These are phyloP conservation scores for Zoanthus solanderi DNA, from an alignment of 92 coral and sea anemone genomes.

Conservation along the genomic window DNA sequence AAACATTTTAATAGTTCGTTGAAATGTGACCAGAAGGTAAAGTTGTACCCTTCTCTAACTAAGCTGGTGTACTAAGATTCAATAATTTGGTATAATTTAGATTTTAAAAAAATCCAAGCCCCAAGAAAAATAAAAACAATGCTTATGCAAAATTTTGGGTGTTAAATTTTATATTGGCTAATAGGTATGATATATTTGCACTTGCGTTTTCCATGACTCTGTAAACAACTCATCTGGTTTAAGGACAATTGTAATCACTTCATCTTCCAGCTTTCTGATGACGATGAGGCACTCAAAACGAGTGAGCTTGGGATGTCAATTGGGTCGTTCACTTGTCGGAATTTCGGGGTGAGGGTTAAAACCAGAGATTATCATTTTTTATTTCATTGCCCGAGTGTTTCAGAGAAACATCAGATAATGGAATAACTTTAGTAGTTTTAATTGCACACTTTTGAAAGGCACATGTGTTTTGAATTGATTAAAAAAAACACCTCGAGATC, in stretches of 20 bases:
- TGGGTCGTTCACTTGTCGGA: constrained; percentile 65
- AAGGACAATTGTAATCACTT: constrained; percentile 41
- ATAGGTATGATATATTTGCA: constrained; percentile 33
- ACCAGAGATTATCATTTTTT: constrained; percentile 68
- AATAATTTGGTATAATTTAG: too few species aligned
- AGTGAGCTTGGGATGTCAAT: constrained; percentile 65
- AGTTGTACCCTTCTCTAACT: not conserved
- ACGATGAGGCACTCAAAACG: constrained; percentile 1
- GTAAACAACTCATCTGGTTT: constrained; percentile 34
- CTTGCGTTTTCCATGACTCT: constrained; percentile 4
- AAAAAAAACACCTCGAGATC: too few species aligned
- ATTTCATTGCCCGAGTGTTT: constrained; percentile 61
- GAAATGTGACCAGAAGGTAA: not conserved
- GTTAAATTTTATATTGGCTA: too few species aligned
- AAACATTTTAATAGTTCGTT: not conserved
- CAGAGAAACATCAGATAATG: constrained; percentile 66
- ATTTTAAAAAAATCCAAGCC: too few species aligned
- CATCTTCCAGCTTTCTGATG: constrained; percentile 51
- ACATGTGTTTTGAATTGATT: too few species aligned
- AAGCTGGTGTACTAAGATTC: too few species aligned
- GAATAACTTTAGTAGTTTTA: constrained; percentile 57
- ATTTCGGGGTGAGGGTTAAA: constrained; percentile 63
- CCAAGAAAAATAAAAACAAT: too few species aligned
- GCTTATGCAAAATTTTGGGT: too few species aligned
- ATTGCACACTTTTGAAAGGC: too few species aligned